Conservation (phyloP, 30 jellyfish, hydroid and myxozoan species). For the Phacellophora camtschatica region DNA sequence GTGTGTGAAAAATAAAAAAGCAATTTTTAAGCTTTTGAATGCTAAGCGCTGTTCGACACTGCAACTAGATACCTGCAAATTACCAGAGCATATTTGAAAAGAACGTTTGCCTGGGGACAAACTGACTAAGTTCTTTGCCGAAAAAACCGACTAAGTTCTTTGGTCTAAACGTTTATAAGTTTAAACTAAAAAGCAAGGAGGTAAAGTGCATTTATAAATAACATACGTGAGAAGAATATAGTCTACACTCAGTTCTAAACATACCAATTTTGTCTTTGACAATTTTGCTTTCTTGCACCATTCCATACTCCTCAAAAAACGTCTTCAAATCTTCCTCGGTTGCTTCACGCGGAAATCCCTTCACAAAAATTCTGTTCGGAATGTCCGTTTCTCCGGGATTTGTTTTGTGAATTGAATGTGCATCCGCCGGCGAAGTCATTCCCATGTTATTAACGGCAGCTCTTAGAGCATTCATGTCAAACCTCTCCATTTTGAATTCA, state of each 20-base stretch:
- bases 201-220: no score
- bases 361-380: conserved; percentile 96
- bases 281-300: conserved; percentile 89
- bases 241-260: background rate
- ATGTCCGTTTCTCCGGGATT: conserved; percentile 97
- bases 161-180: no score
- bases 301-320: conserved; percentile 91
- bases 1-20: no score
- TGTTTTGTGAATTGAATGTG: conserved; percentile 56
- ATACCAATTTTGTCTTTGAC: conserved; percentile 90
- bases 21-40: no score
- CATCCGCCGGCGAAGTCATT: conserved; percentile 31
- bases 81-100: no score
- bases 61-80: no score
- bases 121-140: no score
- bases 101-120: no score
- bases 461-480: conserved; percentile 53
- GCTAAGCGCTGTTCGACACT: no score
- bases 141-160: no score
- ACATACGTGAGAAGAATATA: no score
- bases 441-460: conserved; percentile 42
- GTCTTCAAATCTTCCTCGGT: conserved; percentile 87
- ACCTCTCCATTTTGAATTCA: background rate
- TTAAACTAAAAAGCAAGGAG: no score
- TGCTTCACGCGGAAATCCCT: conserved; percentile 97